Conservation (phyloP, 2,113 vertebrate genomes). For the Spilogale gracilis region DNA sequence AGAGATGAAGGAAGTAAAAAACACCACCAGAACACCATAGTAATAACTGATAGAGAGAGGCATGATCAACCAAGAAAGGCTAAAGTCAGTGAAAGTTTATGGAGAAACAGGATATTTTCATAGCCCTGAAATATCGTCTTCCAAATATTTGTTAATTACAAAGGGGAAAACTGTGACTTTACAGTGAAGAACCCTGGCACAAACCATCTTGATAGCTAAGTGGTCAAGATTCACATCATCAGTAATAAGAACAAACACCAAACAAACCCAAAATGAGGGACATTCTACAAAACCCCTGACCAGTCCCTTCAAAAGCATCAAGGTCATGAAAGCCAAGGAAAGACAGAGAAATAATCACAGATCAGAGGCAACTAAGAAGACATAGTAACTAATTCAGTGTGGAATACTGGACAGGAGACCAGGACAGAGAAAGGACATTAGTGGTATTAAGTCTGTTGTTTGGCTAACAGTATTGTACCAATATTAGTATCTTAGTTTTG, state of each 20-base stretch:
- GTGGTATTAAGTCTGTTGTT: background rate
- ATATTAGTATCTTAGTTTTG: background rate
- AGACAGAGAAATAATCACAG: background rate
- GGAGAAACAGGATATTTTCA: background rate
- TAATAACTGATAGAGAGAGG: background rate
- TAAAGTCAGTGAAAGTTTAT: background rate
- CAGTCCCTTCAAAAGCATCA: background rate
- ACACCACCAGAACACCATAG: background rate
- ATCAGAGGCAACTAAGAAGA: background rate
- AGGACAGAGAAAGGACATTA: background rate
- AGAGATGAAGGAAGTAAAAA: conserved; percentile 6
- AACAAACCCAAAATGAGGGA: background rate
- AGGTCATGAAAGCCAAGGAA: background rate
- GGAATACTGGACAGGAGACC: background rate
- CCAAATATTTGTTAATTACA: background rate
- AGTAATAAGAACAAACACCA: background rate
- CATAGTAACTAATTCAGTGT: background rate
- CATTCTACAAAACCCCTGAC: background rate
- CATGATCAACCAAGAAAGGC: background rate
- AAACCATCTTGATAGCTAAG: background rate
- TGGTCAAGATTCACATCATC: background rate
- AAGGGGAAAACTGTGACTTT: background rate
- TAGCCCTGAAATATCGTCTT: background rate
- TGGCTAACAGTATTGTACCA: background rate
- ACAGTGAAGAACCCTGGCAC: background rate